Evolutionary conservation across 2,113 vertebrate genomes (phyloP).

Genomic region (Pterocles gutturalis): DNA sequence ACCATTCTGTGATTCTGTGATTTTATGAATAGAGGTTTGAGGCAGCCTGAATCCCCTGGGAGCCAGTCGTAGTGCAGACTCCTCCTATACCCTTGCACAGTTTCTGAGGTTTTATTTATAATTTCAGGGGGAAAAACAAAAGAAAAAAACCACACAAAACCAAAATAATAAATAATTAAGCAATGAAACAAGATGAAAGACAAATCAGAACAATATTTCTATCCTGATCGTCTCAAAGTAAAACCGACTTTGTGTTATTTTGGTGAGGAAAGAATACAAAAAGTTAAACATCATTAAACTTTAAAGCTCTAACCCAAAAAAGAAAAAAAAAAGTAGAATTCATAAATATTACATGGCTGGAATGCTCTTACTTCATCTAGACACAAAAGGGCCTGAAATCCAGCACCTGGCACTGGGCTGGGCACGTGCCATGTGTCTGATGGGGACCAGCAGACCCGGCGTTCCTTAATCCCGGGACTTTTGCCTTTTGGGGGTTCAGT

Average conservation of each 20-base stretch:
- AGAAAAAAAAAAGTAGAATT: neutral
- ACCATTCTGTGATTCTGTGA: no score
- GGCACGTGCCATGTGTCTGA: fast-evolving
- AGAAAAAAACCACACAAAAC: neutral
- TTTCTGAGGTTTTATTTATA: constrained; percentile 26
- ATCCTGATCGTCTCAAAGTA: neutral
- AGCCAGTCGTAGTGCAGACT: neutral
- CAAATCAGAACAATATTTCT: constrained; percentile 39
- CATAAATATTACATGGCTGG: constrained; percentile 14
- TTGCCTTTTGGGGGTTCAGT: neutral
- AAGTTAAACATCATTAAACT: constrained; percentile 57
- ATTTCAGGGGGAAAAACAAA: neutral
- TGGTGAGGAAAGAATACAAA: constrained; percentile 42
- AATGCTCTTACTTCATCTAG: neutral
- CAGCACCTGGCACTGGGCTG: neutral
- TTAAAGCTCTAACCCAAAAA: constrained; percentile 31
- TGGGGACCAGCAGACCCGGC: fast-evolving
- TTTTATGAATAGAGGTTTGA: neutral
- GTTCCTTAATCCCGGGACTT: neutral
- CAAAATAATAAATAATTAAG: constrained; percentile 61
- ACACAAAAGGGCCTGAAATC: neutral
- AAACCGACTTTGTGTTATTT: neutral
- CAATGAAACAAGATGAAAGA: constrained; percentile 40
- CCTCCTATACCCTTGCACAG: neutral
- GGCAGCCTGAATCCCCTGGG: neutral